Conservation (phyloP, 2,797 vertebrate species). For the Otus scops region DNA sequence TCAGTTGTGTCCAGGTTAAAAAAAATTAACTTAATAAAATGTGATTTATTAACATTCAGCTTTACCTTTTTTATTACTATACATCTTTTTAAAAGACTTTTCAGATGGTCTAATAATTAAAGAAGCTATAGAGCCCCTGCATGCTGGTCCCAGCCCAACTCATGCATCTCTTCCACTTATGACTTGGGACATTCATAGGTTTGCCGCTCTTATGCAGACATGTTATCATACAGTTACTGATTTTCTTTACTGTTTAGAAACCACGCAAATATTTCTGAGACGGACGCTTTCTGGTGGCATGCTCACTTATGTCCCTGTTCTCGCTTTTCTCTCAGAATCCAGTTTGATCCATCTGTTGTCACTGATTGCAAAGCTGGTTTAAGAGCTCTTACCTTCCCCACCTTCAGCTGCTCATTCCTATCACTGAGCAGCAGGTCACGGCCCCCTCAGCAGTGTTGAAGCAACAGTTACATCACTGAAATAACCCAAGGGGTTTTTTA, state of each 20-base stretch:
- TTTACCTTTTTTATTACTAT: neutral
- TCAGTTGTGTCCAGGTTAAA: neutral
- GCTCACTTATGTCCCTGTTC: neutral
- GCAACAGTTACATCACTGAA: neutral
- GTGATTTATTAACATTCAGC: neutral
- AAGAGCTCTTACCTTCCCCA: neutral
- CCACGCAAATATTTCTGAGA: neutral
- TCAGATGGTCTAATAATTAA: neutral
- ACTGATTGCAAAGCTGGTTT: neutral
- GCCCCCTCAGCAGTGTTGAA: neutral
- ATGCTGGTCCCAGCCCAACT: neutral
- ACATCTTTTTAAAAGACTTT: neutral
- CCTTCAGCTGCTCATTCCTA: neutral
- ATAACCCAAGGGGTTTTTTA: neutral
- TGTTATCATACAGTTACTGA: neutral
- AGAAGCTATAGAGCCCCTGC: neutral
- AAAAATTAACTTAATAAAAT: neutral
- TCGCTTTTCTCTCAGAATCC: neutral
- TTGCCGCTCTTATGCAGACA: neutral
- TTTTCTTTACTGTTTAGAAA: neutral
- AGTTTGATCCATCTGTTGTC: neutral
- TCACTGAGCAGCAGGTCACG: neutral
- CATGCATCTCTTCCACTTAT: fast-evolving
- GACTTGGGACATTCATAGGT: neutral
- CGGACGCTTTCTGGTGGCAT: neutral